A percentile compares a stretch with the other conserved stretches of the same genome.
phyloP scores from a whole-genome alignment of 1,140 invertebrate species.

The Nebria ingens region DNA sequence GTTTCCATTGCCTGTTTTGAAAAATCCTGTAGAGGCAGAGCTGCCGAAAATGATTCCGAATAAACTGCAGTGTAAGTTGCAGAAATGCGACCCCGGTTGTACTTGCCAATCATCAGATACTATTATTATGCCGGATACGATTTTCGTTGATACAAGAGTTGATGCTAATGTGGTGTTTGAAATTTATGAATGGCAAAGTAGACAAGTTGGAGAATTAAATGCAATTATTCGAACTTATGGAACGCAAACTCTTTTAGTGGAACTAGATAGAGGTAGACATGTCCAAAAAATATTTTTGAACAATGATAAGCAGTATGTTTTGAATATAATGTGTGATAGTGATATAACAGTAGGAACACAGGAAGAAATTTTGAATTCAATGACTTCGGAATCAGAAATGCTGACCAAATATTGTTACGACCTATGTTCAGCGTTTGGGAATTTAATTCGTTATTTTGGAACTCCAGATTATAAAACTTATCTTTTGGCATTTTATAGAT shows the following conservation, averaged over 20 bases:
- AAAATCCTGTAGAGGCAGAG: background rate
- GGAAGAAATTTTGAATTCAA: conserved; percentile 24
- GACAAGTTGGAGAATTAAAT: background rate
- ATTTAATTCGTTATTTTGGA: conserved; percentile 27
- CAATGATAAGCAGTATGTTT: conserved; percentile 20
- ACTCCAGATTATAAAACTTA: conserved; percentile 15
- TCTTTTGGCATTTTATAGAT: conserved; percentile 24
- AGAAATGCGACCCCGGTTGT: background rate
- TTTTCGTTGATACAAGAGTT: background rate
- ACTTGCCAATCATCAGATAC: background rate
- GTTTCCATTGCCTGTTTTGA: background rate
- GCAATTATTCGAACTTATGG: background rate
- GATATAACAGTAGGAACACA: conserved; percentile 25
- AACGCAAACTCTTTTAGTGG: background rate
- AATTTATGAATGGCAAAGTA: background rate
- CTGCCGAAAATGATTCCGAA: background rate
- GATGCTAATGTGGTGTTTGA: background rate
- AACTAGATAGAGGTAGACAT: background rate
- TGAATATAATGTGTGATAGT: conserved; percentile 28
- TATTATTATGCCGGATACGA: background rate
- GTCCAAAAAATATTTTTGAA: conserved; percentile 25
- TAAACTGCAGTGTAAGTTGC: background rate
- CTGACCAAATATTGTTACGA: conserved; percentile 12
- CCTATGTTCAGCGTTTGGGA: conserved; percentile 18
- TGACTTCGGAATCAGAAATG: conserved; percentile 24